Evolutionary conservation across 1,140 invertebrate species (phyloP), one percentile per base, ranked within the genome.

Genomic region (Danaus melanippus): DNA sequence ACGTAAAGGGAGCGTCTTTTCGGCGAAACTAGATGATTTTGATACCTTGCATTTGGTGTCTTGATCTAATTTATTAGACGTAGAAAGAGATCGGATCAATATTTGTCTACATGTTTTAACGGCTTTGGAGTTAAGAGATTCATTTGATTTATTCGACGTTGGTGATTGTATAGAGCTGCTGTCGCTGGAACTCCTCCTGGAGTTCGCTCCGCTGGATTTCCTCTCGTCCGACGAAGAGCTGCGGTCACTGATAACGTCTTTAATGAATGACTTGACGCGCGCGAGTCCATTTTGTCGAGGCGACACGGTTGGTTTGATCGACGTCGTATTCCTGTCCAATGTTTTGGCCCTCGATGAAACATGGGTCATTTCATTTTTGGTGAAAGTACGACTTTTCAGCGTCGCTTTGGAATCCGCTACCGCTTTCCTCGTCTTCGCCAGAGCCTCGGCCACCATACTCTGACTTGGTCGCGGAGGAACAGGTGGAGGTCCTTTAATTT

Each of bases 381-480:
- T 69, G 53, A 73, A 69, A 21, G 71, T 73, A 47, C 75, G 76
- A 42, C 74, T 76, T 56, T 86, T 87, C 42, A 83, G 61, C 75
- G 88, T 66, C 78, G 88, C 79, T 77, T 90, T 72, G 67, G 90
- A 74, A 71, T 89, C 79, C 67, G 88, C 79, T 62, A 89, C 70
- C 61, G 88, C 81, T 71, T 87, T 87, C 57, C 88, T 81, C 9
- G 88, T 88, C 67, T 91, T 91, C 42, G 92, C 91, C 46, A 93
- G 82, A 8, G 92, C 91, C 74, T 93, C 92, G 1, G 91, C 91
- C 41, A 92, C 90, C 66, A 92, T 84, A 70, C 89, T 90, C 69
- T 91, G 89, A 69, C 90, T 92, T 10, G 92, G 92, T 53, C 92
- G 82, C 17, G 92, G 92, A n/a, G 92, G 92, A 46, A 93, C 91